Conservation (phyloP, 2,113 vertebrate species). For the Rutilus rutilus region DNA sequence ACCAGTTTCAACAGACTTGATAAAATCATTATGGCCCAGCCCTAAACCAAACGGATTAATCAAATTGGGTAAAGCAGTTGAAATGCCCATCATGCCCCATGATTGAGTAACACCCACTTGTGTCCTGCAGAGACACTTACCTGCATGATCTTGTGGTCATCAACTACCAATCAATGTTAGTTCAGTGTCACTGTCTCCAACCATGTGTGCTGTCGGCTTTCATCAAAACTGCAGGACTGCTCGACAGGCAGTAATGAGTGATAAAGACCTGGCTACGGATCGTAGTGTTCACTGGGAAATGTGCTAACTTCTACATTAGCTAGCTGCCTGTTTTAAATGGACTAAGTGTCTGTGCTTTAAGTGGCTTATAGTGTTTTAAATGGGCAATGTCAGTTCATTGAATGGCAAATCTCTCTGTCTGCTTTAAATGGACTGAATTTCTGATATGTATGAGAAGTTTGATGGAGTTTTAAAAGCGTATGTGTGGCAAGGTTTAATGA, state of each 20-base stretch:
- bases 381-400: not conserved
- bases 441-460: not conserved
- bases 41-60: not conserved
- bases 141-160: too few relatives aligned
- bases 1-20: not conserved
- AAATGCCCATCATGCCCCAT: not conserved
- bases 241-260: slow-evolving; percentile 11
- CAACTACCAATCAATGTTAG: too few relatives aligned
- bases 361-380: not conserved
- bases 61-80: not conserved
- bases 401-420: not conserved
- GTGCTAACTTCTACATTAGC: not conserved
- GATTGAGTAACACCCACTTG: too few relatives aligned
- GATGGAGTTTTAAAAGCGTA: not conserved
- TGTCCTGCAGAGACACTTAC: too few relatives aligned
- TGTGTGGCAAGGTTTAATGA: not conserved
- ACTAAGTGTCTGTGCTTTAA: not conserved
- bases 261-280: not conserved
- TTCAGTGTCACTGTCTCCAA: too few relatives aligned
- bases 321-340: slow-evolving; percentile 2
- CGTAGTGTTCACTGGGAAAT: not conserved
- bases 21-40: not conserved
- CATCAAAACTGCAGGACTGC: not conserved
- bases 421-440: slow-evolving; percentile 4
- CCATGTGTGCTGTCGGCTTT: too few relatives aligned